Base-by-base conservation (phyloP, 2,113 vertebrate genomes). In the Mustela lutreola region DNA sequence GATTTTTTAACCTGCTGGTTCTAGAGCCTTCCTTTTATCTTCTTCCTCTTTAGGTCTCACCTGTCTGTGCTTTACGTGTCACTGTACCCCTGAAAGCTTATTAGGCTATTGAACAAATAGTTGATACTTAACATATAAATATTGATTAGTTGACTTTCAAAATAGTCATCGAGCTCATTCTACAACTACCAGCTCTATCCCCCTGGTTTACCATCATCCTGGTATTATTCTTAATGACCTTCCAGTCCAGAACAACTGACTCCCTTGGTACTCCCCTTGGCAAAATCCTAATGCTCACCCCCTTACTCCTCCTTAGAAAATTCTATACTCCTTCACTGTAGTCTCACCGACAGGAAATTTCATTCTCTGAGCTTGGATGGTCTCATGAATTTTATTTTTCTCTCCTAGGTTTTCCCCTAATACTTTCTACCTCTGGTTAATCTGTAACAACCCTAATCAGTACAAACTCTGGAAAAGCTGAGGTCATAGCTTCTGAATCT, bases 401-500 rank as follows among this genome's bases (percentile, higher is more conserved):
- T 78, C 83, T 73, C 36, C 48, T 50, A 79, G 21, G 39, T 88
- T 53, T 45, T 11, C 60, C 56, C 58, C 56, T 56, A 87, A 81
- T 70, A 56, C 31, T 80, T n/a, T 89, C 78, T 95, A 58, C 11
- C 31, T 86, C 89, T 91, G 45, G 53, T 78, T 94, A 83, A 95
- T 93, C 42, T 95, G 71, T 75, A 94, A 96, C 84, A 81, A 95
- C 4, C 4, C 42, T 63, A 62, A 92, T 96, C 84, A 83, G 33
- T 67, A 62, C n/a, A 50, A 96, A 90, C 45, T 53, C 33, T 82
- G 53, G 73, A 93, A 90, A 96, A 92, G 84, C 89, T 75, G 80
- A 97, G 78, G 28, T 97, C 94, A 95, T 86, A 73, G 97, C 95
- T 94, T 94, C 60, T 94, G 94, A 94, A 90, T 96, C 95, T 96